A percentile compares a stretch with the other conserved stretches of the same genome.
These are phyloP conservation scores for Miniopterus natalensis DNA, from an alignment of 2,113 vertebrate species.

Conservation along the genomic window DNA sequence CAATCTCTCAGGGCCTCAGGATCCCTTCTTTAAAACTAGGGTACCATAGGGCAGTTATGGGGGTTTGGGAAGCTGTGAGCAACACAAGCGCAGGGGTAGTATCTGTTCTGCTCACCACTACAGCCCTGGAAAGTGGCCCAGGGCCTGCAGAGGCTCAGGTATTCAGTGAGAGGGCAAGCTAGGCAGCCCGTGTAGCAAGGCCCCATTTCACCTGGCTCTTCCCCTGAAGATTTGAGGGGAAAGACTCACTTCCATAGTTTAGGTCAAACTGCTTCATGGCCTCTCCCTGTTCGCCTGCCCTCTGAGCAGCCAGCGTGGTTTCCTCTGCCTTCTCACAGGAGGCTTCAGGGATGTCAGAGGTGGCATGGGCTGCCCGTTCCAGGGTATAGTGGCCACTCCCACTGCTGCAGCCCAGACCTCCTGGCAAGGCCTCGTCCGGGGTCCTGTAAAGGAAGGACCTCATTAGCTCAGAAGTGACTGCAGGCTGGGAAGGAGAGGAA, in stretches of 20 bases:
- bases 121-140: background rate
- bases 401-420: constrained; percentile 80
- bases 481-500: background rate
- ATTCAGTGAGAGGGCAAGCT: no score
- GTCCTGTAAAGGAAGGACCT: constrained; percentile 77
- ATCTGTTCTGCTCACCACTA: accelerated
- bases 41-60: accelerated
- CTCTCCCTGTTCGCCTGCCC: constrained; percentile 91
- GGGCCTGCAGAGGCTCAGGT: no score
- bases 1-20: background rate
- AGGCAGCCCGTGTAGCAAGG: accelerated
- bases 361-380: constrained; percentile 87
- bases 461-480: background rate
- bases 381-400: constrained; percentile 89
- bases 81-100: background rate
- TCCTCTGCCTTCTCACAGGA: constrained; percentile 93
- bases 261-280: constrained; percentile 93
- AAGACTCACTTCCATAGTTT: constrained; percentile 94
- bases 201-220: accelerated
- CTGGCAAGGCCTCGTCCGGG: constrained; percentile 90
- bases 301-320: constrained; percentile 87
- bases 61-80: background rate
- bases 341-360: constrained; percentile 85
- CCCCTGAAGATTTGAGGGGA: accelerated
- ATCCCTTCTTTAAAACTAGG: background rate